Conservation (phyloP, 2,113 vertebrate genomes). For the Phrynocephalus versicolor region DNA sequence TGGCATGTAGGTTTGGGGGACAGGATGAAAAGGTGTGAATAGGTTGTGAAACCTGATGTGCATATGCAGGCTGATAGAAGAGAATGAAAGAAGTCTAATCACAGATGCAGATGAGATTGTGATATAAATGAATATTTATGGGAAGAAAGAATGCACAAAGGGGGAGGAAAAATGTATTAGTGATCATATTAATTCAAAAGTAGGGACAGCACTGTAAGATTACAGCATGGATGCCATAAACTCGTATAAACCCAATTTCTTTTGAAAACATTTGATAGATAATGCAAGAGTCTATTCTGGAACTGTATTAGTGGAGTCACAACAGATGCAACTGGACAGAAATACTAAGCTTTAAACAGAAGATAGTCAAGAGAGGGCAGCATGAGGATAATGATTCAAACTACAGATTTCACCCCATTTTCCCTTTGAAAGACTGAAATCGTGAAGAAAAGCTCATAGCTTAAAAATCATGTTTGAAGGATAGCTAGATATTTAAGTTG, state of each 20-base stretch:
- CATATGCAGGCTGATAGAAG: constrained; percentile 74
- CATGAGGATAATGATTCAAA: constrained; percentile 35
- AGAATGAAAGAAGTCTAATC: constrained; percentile 44
- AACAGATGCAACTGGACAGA: constrained; percentile 57
- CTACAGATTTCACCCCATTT: constrained; percentile 37
- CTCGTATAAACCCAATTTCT: constrained; percentile 41
- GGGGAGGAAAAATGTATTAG: constrained; percentile 76
- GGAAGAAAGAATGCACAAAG: constrained; percentile 58
- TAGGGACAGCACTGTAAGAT: constrained; percentile 45
- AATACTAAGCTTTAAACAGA: constrained; percentile 54
- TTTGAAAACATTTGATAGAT: constrained; percentile 44
- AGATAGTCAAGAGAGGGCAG: constrained; percentile 46
- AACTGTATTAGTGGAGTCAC: constrained; percentile 48
- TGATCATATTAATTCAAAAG: constrained; percentile 65
- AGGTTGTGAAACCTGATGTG: constrained; percentile 80
- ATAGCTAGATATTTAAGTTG: neutral
- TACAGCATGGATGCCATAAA: constrained; percentile 24
- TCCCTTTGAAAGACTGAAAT: constrained; percentile 39
- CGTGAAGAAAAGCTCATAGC: neutral
- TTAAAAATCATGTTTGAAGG: constrained; percentile 31
- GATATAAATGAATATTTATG: constrained; percentile 59
- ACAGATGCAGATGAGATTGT: constrained; percentile 55
- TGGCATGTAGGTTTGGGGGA: constrained; percentile 76
- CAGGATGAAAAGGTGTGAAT: constrained; percentile 77
- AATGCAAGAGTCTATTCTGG: constrained; percentile 27